These are phyloP conservation scores for Horisme vitalbata DNA, from an alignment of 2,888 invertebrate species.

Conservation along the genomic window DNA sequence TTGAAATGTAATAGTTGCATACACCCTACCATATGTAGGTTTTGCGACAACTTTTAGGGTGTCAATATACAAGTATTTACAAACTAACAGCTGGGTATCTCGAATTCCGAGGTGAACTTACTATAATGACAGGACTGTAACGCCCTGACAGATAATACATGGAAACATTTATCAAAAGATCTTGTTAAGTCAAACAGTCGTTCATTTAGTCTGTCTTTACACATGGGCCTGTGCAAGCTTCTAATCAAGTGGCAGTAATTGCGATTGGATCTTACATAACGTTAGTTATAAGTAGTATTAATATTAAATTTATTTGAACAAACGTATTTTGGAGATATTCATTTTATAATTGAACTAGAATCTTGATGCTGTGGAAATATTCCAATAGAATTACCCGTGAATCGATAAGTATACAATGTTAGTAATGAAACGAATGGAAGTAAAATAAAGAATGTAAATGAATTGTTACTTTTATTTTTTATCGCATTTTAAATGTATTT, in stretches of 20 bases:
- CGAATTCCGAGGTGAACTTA: too few relatives aligned
- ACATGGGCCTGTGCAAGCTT: background rate
- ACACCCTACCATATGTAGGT: too few relatives aligned
- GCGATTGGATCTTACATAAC: slow-evolving; percentile 8
- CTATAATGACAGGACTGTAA: too few relatives aligned
- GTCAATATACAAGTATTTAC: too few relatives aligned
- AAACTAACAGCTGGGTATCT: too few relatives aligned
- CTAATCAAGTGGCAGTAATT: slow-evolving; percentile 2
- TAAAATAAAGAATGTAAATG: slow-evolving; percentile 41
- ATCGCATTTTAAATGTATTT: slow-evolving; percentile 1
- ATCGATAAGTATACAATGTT: slow-evolving; percentile 34
- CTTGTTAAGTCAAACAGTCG: too few relatives aligned
- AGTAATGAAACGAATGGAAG: slow-evolving; percentile 41
- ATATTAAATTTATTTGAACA: slow-evolving; percentile 25
- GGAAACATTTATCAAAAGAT: background rate
- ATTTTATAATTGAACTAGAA: slow-evolving; percentile 28
- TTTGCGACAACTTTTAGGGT: too few relatives aligned
- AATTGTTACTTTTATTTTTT: slow-evolving; percentile 17
- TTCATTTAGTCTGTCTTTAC: too few relatives aligned
- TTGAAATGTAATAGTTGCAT: too few relatives aligned
- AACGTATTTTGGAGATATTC: slow-evolving; percentile 20
- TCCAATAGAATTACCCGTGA: slow-evolving; percentile 45
- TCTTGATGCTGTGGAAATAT: slow-evolving; percentile 44
- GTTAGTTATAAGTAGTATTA: slow-evolving; percentile 20
- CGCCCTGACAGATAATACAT: too few relatives aligned